phyloP scores from a whole-genome alignment of 2,113 vertebrate species.

The Cardinalis cardinalis region DNA sequence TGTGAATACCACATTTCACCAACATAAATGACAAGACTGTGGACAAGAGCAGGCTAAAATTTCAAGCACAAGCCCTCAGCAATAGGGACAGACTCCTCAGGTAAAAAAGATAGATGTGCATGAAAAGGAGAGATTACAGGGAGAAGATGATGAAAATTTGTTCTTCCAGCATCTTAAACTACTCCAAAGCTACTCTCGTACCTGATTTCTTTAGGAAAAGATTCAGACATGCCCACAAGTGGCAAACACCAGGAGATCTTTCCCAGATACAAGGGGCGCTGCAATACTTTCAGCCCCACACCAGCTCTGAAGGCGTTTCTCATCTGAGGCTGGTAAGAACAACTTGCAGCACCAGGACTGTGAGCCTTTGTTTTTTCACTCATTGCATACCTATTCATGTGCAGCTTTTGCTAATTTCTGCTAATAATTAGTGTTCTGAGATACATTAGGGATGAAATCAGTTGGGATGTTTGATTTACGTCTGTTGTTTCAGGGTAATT shows the following conservation, averaged over 20 bases:
- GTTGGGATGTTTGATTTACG: constrained; percentile 11
- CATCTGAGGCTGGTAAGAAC: background rate
- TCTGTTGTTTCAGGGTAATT: constrained; percentile 3
- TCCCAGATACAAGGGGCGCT: background rate
- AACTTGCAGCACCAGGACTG: background rate
- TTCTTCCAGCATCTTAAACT: background rate
- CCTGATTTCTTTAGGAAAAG: background rate
- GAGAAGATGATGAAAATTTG: background rate
- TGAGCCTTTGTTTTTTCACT: background rate
- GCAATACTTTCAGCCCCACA: background rate
- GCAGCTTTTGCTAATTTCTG: background rate
- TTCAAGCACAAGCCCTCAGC: background rate
- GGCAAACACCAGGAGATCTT: background rate
- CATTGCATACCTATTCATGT: background rate
- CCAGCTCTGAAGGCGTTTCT: background rate
- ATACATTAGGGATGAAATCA: constrained; percentile 9
- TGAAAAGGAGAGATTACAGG: background rate
- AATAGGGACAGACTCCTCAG: background rate
- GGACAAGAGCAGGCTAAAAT: background rate
- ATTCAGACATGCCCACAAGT: background rate
- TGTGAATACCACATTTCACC: background rate
- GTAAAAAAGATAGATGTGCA: background rate
- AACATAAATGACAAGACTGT: background rate
- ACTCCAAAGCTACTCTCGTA: background rate
- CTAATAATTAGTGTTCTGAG: constrained; percentile 25